Evolutionary conservation across 1,140 invertebrate genomes (phyloP).

Genomic region (Neocloeon triangulifer): DNA sequence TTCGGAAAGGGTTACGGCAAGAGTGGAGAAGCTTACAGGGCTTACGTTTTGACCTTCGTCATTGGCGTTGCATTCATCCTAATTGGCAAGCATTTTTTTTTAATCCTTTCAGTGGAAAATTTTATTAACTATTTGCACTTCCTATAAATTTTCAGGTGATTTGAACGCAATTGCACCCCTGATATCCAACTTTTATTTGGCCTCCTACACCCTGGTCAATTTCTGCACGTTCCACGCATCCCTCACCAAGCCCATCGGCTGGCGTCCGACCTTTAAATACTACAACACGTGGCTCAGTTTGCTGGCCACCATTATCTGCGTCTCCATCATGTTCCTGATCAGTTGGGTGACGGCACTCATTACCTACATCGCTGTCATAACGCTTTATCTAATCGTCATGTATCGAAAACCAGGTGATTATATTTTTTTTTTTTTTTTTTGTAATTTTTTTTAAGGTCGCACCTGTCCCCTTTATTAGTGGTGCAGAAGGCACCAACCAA

Average conservation of each 20-base stretch:
- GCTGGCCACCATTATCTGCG: constrained; percentile 66
- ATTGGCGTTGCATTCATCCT: constrained; percentile 70
- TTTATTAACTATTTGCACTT: constrained; percentile 2
- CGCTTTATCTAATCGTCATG: constrained; percentile 70
- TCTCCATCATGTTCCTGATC: constrained; percentile 86
- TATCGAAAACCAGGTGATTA: constrained; percentile 84
- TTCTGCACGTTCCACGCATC: constrained; percentile 88
- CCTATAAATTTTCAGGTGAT: constrained; percentile 33
- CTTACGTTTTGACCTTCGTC: constrained; percentile 75
- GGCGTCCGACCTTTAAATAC: constrained; percentile 70
- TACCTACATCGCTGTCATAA: constrained; percentile 69
- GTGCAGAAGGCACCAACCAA: too few species aligned
- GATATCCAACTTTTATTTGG: constrained; percentile 91
- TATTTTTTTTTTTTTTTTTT: too few species aligned
- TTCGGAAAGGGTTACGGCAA: constrained; percentile 90
- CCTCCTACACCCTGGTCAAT: constrained; percentile 88
- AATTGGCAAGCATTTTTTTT: constrained; percentile 45
- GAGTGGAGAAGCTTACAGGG: constrained; percentile 72
- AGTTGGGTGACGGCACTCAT: constrained; percentile 76
- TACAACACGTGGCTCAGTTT: constrained; percentile 90
- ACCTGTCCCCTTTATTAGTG: too few species aligned
- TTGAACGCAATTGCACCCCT: constrained; percentile 79
- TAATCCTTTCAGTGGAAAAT: too few species aligned
- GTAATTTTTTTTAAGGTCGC: too few species aligned
- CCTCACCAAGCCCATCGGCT: constrained; percentile 62